These are phyloP conservation scores for Circaetus cinerascens DNA, from an alignment of 2,113 vertebrate genomes.

Conservation along the genomic window DNA sequence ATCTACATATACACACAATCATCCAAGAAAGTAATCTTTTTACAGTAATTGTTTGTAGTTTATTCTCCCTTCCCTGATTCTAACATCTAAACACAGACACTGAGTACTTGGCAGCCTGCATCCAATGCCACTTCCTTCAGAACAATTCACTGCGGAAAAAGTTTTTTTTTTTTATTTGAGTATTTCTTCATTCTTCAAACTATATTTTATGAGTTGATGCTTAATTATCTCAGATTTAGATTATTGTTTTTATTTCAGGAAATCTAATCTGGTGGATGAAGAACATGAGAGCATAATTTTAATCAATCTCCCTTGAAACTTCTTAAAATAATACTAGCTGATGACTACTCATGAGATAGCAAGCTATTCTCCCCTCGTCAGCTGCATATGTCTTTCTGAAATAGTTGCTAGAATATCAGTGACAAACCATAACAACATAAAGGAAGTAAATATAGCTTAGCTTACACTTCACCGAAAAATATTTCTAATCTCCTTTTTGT, in stretches of 20 bases:
- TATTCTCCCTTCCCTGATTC: background rate
- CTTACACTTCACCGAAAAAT: constrained; percentile 2
- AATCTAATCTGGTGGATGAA: background rate
- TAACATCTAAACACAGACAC: background rate
- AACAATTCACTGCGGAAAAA: background rate
- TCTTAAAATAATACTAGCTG: constrained; percentile 28
- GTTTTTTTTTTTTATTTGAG: background rate
- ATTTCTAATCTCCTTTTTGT: constrained; percentile 33
- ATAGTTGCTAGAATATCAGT: background rate
- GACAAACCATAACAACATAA: background rate
- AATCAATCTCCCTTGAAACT: background rate
- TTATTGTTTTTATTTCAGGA: constrained; percentile 12
- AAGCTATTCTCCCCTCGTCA: background rate
- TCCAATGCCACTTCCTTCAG: background rate
- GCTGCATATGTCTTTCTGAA: background rate
- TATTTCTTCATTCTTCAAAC: background rate
- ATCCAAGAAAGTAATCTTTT: background rate
- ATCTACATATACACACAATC: background rate
- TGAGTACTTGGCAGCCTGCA: background rate
- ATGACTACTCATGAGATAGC: background rate
- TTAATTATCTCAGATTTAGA: constrained; percentile 3
- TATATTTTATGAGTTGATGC: background rate
- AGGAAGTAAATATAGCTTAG: constrained; percentile 38
- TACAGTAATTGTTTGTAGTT: background rate
- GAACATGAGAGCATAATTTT: background rate